phyloP scores from a whole-genome alignment of 1,140 invertebrate species.

The Saccostrea cuccullata region DNA sequence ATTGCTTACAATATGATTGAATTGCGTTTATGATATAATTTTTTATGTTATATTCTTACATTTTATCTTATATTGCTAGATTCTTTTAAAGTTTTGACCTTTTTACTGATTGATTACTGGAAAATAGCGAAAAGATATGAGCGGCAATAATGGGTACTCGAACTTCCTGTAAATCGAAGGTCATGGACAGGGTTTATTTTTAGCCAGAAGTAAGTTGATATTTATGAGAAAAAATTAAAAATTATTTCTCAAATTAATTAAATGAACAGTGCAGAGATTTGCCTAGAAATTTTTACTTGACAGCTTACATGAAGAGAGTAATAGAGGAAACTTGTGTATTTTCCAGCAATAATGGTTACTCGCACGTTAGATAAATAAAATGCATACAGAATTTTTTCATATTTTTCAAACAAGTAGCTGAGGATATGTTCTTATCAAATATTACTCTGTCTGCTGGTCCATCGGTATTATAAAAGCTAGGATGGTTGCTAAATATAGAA shows the following conservation, averaged over 20 bases:
- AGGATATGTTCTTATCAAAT: constrained; percentile 7
- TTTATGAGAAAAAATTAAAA: not conserved
- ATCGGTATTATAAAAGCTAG: not conserved
- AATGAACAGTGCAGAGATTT: not conserved
- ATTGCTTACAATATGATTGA: constrained; percentile 2
- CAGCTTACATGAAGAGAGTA: constrained; percentile 5
- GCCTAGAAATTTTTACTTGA: not conserved
- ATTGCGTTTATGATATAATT: constrained; percentile 7
- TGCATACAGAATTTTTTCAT: no score
- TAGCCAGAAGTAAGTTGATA: constrained; percentile 6
- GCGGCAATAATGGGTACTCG: not conserved
- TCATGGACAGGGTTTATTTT: not conserved
- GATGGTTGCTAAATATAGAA: not conserved
- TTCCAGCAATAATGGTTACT: not conserved
- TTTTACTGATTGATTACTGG: not conserved
- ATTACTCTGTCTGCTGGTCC: not conserved
- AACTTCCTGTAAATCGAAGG: not conserved
- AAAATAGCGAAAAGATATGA: constrained; percentile 1
- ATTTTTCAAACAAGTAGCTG: not conserved
- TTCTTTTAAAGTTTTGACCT: not conserved
- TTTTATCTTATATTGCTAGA: constrained; percentile 1
- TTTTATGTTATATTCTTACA: constrained; percentile 8
- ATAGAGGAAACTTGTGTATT: not conserved
- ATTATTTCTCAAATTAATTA: not conserved
- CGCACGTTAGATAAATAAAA: not conserved